phyloP scores from a whole-genome alignment of 2,888 invertebrate species.

The Hemaris fuciformis region DNA sequence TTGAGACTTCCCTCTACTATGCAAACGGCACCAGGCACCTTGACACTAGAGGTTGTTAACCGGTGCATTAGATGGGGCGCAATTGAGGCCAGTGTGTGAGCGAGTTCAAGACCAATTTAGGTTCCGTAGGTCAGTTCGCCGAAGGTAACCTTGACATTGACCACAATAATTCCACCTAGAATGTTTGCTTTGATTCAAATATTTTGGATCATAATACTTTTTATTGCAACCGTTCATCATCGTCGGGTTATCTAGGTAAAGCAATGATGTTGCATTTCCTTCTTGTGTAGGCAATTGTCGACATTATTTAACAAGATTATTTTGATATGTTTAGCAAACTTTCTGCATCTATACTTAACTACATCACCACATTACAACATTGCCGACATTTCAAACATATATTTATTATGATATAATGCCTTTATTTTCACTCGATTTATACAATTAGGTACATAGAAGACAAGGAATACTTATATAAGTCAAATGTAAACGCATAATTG shows the following conservation, averaged over 20 bases:
- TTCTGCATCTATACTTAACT: too few relatives aligned
- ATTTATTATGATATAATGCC: too few relatives aligned
- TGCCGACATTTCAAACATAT: too few relatives aligned
- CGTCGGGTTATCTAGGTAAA: not conserved
- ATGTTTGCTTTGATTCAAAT: conserved; percentile 20
- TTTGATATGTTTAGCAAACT: too few relatives aligned
- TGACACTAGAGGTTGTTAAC: conserved; percentile 80
- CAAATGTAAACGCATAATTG: too few relatives aligned
- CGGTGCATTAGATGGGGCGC: conserved; percentile 78
- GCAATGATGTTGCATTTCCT: too few relatives aligned
- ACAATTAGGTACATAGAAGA: too few relatives aligned
- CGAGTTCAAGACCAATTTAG: conserved; percentile 81
- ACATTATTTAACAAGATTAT: too few relatives aligned
- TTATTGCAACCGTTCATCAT: not conserved
- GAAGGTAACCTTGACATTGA: conserved; percentile 81
- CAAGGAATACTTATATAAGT: too few relatives aligned
- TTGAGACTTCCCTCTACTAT: conserved; percentile 56
- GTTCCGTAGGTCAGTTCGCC: conserved; percentile 81
- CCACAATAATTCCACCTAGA: conserved; percentile 57
- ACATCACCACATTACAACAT: too few relatives aligned
- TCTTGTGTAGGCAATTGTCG: too few relatives aligned
- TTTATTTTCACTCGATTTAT: too few relatives aligned
- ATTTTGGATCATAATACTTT: not conserved
- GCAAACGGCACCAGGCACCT: conserved; percentile 74
- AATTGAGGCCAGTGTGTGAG: conserved; percentile 81